phyloP scores from a whole-genome alignment of 2,113 vertebrate species.

The Misgurnus mizolepis region DNA sequence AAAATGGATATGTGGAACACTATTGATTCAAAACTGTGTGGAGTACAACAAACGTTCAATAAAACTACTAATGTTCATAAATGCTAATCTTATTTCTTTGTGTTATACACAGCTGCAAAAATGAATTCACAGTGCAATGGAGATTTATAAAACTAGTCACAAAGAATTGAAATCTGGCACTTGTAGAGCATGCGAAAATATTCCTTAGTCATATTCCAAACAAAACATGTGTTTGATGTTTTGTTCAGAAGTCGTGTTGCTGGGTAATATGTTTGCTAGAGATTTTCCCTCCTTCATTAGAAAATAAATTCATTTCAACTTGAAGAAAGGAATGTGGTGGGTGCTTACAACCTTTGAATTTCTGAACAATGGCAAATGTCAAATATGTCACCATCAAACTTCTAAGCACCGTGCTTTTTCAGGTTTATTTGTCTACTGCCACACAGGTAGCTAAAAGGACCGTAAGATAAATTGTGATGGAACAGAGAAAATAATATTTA shows the following conservation, averaged over 20 bases:
- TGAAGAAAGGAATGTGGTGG: slow-evolving; percentile 24
- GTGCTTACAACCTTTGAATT: slow-evolving; percentile 38
- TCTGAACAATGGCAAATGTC: slow-evolving; percentile 11
- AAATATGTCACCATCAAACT: slow-evolving; percentile 43
- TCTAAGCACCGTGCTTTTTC: neutral
- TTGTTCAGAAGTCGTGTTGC: slow-evolving; percentile 24
- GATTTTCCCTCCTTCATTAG: slow-evolving; percentile 30
- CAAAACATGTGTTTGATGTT: slow-evolving; percentile 37
- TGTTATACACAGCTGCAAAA: neutral
- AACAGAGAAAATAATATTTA: slow-evolving; percentile 17
- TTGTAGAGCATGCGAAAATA: slow-evolving; percentile 32
- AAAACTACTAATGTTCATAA: slow-evolving; percentile 2
- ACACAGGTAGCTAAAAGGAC: slow-evolving; percentile 29
- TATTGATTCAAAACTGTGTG: neutral
- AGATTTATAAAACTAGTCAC: slow-evolving; percentile 30
- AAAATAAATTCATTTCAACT: slow-evolving; percentile 26
- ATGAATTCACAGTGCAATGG: neutral
- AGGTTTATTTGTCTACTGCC: slow-evolving; percentile 31
- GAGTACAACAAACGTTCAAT: neutral
- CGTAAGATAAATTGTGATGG: slow-evolving; percentile 3
- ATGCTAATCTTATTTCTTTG: slow-evolving; percentile 28
- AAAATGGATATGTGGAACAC: slow-evolving; percentile 4
- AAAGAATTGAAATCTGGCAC: slow-evolving; percentile 34
- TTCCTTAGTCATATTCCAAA: slow-evolving; percentile 36
- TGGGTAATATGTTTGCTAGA: slow-evolving; percentile 42